A percentile compares a stretch with the other conserved stretches of the same genome.
Evolutionary conservation across 1,140 invertebrate genomes (phyloP).

Genomic region (Hypothenemus hampei): DNA sequence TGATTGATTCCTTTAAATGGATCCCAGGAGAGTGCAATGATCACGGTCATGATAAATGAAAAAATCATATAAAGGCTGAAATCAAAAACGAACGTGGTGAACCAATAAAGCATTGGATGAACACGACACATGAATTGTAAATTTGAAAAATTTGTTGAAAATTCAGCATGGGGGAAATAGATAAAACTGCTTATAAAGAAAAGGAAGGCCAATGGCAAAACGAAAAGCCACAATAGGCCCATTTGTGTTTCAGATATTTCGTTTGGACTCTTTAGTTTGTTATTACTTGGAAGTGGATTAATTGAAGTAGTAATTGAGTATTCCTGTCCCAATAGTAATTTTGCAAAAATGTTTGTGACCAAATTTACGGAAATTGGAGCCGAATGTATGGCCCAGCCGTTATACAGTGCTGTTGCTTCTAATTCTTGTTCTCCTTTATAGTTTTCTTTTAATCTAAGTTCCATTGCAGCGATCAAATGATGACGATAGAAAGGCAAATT

Average conservation of each 20-base stretch:
- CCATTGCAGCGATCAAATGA: constrained; percentile 37
- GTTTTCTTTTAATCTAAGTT: constrained; percentile 40
- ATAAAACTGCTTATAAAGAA: constrained; percentile 46
- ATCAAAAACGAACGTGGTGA: constrained; percentile 54
- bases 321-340: constrained; percentile 40
- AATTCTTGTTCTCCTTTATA: constrained; percentile 15
- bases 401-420: constrained; percentile 48
- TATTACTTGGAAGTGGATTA: constrained; percentile 51
- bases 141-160: constrained; percentile 53
- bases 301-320: constrained; percentile 57
- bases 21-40: background rate
- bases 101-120: constrained; percentile 53
- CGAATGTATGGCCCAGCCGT: constrained; percentile 56
- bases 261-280: constrained; percentile 15
- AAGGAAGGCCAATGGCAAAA: constrained; percentile 37
- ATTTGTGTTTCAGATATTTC: constrained; percentile 27
- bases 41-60: background rate
- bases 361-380: constrained; percentile 56
- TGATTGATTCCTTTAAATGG: constrained; percentile 18
- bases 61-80: constrained; percentile 29
- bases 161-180: constrained; percentile 49
- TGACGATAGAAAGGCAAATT: constrained; percentile 39
- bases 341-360: constrained; percentile 54
- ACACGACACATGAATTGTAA: constrained; percentile 65
- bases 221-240: constrained; percentile 35